A percentile compares a stretch with the other conserved stretches of the same genome.
Evolutionary conservation across 2,797 vertebrate genomes (phyloP).

Genomic region (Sebastes nivosus): DNA sequence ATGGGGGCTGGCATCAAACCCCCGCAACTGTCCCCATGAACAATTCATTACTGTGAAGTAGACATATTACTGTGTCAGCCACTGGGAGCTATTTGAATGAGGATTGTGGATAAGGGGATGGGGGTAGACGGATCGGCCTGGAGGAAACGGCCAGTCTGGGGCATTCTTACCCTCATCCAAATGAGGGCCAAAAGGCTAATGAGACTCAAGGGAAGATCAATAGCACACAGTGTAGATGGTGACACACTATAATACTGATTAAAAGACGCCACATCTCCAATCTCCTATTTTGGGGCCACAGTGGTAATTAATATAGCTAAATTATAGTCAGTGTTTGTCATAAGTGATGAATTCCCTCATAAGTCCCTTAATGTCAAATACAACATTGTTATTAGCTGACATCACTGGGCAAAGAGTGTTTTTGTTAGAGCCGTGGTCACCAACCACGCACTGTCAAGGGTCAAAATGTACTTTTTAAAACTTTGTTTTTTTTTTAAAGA

Average conservation of each 20-base stretch:
- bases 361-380: neutral
- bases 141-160: constrained; percentile 38
- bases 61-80: constrained; percentile 60
- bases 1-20: constrained; percentile 42
- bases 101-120: constrained; percentile 35
- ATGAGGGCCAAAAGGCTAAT: constrained; percentile 58
- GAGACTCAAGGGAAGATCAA: constrained; percentile 50
- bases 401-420: neutral
- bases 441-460: neutral
- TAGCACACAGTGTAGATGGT: constrained; percentile 20
- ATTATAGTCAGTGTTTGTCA: constrained; percentile 5
- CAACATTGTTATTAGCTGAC: no score
- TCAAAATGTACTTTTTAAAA: neutral
- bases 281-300: constrained; percentile 16
- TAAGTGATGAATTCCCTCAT: neutral
- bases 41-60: constrained; percentile 66
- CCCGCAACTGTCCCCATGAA: constrained; percentile 27
- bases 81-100: constrained; percentile 45
- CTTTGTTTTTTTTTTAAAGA: neutral
- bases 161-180: constrained; percentile 34
- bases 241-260: constrained; percentile 40
- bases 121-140: constrained; percentile 35
- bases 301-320: constrained; percentile 14
- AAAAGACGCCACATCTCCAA: neutral
- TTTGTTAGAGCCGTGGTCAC: neutral